Percentiles rank a stretch among this genome's conserved stretches.
These are phyloP conservation scores for Sebastes taczanowskii DNA, from an alignment of 2,797 vertebrate genomes.

Conservation along the genomic window DNA sequence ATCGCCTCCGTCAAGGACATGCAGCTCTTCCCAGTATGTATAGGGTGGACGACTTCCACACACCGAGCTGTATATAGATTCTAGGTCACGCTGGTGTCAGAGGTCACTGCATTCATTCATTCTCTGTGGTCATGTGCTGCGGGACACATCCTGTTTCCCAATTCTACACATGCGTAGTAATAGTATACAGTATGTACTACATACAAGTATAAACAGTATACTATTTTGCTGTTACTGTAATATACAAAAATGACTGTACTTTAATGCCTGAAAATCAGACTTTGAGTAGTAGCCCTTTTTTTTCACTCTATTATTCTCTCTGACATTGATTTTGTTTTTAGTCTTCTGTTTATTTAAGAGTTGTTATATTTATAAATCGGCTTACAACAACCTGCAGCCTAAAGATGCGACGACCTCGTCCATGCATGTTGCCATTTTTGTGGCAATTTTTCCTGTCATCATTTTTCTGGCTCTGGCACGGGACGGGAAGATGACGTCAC, in stretches of 20 bases:
- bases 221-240: too few relatives aligned
- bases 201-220: neutral
- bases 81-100: conserved; percentile 53
- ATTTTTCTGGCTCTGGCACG: neutral
- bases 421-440: neutral
- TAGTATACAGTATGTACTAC: neutral
- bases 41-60: conserved; percentile 2
- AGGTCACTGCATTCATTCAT: conserved; percentile 48
- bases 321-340: neutral
- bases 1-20: conserved; percentile 54
- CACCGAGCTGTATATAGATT: conserved; percentile 54
- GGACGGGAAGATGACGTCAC: neutral
- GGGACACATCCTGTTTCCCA: neutral
- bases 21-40: conserved; percentile 1
- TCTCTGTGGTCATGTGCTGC: conserved; percentile 25
- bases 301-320: neutral
- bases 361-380: neutral
- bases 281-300: neutral
- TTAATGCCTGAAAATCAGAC: neutral
- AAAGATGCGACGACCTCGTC: neutral
- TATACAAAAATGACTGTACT: too few relatives aligned
- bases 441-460: neutral
- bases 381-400: neutral
- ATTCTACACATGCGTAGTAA: neutral
- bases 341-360: neutral